Conservation (phyloP, 2,888 invertebrate species). For the Oxytorus armatus region DNA sequence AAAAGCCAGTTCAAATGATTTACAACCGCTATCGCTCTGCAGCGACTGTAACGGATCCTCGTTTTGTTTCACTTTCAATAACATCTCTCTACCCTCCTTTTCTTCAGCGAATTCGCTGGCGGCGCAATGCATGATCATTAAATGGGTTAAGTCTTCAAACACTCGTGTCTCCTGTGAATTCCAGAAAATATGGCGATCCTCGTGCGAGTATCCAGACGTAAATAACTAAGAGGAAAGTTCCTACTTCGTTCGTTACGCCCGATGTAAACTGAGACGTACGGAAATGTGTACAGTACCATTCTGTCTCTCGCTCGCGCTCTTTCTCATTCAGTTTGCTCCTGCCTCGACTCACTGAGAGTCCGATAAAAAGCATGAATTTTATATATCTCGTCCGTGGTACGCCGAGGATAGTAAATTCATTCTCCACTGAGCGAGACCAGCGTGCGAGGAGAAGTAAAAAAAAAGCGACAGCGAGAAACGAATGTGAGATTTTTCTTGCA, state of each 20-base stretch:
- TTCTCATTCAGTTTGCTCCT: neutral
- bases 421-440: slow-evolving; percentile 13
- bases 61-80: neutral
- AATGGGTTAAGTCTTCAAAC: slow-evolving; percentile 46
- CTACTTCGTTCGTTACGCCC: slow-evolving; percentile 35
- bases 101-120: neutral
- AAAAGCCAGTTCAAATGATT: no score
- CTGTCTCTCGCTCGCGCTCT: neutral
- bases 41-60: no score
- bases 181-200: neutral
- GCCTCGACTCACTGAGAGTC: slow-evolving; percentile 1
- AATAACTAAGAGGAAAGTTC: slow-evolving; percentile 37
- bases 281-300: slow-evolving; percentile 15
- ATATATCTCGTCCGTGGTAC: slow-evolving; percentile 15
- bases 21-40: no score
- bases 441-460: slow-evolving; percentile 27
- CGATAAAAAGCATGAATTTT: slow-evolving; percentile 56
- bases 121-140: slow-evolving; percentile 11
- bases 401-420: slow-evolving; percentile 24
- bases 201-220: slow-evolving; percentile 23
- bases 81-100: neutral
- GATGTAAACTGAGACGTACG: slow-evolving; percentile 31
- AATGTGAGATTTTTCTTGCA: slow-evolving; percentile 61
- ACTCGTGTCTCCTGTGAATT: neutral
- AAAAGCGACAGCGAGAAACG: slow-evolving; percentile 5